Evolutionary conservation across 2,113 vertebrate species (phyloP).

Genomic region (Sturnira hondurensis): DNA sequence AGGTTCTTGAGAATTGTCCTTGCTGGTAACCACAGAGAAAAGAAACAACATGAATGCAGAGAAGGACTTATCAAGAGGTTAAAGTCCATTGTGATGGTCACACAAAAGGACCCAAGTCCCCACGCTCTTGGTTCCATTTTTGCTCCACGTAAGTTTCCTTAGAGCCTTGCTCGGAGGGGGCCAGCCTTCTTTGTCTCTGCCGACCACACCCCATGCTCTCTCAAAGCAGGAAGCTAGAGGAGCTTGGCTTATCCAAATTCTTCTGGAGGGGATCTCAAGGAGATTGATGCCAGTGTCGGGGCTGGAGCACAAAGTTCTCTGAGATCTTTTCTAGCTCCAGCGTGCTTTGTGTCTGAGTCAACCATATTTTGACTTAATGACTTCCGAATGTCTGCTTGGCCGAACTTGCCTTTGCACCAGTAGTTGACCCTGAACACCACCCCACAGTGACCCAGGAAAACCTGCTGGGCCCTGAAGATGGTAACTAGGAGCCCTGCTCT

Average conservation of each 20-base stretch:
- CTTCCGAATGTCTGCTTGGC: conserved; percentile 61
- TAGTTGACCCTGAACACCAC: neutral
- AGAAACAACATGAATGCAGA: neutral
- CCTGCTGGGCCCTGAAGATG: neutral
- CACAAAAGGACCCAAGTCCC: neutral
- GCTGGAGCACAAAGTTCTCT: conserved; percentile 4
- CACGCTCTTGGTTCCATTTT: neutral
- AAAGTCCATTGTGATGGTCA: neutral
- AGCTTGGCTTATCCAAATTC: neutral
- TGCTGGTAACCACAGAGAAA: neutral
- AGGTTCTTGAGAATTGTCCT: neutral
- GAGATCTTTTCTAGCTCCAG: conserved; percentile 44
- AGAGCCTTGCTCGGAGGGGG: neutral
- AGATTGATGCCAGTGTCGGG: neutral
- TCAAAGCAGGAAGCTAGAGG: neutral
- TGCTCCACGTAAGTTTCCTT: neutral
- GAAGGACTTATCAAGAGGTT: neutral
- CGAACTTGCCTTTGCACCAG: neutral
- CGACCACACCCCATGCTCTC: neutral
- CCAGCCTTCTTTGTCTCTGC: neutral
- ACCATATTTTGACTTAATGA: conserved; percentile 49
- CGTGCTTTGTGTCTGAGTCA: conserved; percentile 47
- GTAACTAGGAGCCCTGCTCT: neutral
- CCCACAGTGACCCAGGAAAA: neutral
- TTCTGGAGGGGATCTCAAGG: neutral